Conservation (phyloP, 2,113 vertebrate species). For the Ibidorhyncha struthersii region DNA sequence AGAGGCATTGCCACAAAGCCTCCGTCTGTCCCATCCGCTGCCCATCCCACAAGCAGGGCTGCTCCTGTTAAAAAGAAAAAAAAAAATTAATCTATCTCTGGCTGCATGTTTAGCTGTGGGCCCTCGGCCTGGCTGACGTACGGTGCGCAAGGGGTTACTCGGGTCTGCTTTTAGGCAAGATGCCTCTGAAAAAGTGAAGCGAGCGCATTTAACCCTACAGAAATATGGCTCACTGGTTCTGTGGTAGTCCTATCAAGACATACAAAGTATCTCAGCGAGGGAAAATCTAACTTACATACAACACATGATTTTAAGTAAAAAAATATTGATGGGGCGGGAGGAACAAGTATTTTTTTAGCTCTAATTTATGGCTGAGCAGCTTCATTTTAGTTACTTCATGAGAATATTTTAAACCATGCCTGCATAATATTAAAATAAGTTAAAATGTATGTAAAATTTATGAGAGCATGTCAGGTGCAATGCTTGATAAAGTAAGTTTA, state of each 20-base stretch:
- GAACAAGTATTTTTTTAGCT: constrained; percentile 55
- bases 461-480: constrained; percentile 80
- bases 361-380: constrained; percentile 66
- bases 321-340: constrained; percentile 4
- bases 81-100: too few relatives aligned
- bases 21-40: fast-evolving
- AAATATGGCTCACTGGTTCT: background rate
- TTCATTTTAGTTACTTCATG: constrained; percentile 67
- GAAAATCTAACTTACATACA: constrained; percentile 5
- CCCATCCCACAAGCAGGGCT: fast-evolving
- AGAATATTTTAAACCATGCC: constrained; percentile 73
- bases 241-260: background rate
- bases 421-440: constrained; percentile 80
- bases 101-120: fast-evolving
- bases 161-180: background rate
- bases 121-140: background rate
- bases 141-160: background rate
- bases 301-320: constrained; percentile 52
- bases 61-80: background rate
- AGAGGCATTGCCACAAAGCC: too few relatives aligned
- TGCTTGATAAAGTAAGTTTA: constrained; percentile 81
- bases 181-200: background rate
- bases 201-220: background rate
- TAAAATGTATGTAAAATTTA: constrained; percentile 81
- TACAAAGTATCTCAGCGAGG: constrained; percentile 11